Conservation (phyloP, 2,888 invertebrate species). For the Periphyllus acericola region DNA sequence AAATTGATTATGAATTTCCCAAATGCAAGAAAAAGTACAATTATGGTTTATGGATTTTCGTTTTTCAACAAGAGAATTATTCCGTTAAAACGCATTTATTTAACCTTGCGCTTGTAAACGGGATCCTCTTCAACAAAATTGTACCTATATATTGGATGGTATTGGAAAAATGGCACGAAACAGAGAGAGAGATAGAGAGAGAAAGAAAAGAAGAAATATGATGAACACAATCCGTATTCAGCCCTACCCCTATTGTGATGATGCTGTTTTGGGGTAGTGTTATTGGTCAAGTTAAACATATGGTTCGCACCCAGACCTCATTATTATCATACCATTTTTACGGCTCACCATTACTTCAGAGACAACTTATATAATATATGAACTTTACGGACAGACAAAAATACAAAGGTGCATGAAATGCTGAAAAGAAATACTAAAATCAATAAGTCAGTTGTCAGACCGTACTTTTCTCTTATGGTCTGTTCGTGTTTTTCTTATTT, state of each 20-base stretch:
- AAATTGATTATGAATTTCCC: too few species aligned
- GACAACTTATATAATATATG: not conserved
- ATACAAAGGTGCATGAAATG: not conserved
- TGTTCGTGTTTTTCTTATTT: not conserved
- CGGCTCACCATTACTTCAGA: conserved; percentile 20
- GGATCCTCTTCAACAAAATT: not conserved
- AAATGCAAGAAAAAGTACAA: too few species aligned
- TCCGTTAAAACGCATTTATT: not conserved
- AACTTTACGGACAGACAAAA: conserved; percentile 22
- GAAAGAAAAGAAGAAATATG: conserved; percentile 5
- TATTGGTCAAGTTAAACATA: not conserved
- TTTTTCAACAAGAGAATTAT: too few species aligned
- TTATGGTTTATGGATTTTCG: too few species aligned
- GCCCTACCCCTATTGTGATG: not conserved
- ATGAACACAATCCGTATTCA: not conserved
- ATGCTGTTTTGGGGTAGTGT: not conserved
- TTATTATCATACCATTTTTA: conserved; percentile 45
- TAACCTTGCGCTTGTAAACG: not conserved
- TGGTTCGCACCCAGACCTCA: conserved; percentile 8
- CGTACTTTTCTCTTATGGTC: not conserved
- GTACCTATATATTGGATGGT: not conserved
- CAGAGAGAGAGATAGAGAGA: not conserved
- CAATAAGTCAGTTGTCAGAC: conserved; percentile 45
- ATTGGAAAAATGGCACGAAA: not conserved
- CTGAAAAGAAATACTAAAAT: conserved; percentile 3